Percentiles rank a stretch among this genome's conserved stretches.
These are phyloP conservation scores for Ibidorhyncha struthersii DNA, from an alignment of 2,113 vertebrate genomes.

Conservation along the genomic window DNA sequence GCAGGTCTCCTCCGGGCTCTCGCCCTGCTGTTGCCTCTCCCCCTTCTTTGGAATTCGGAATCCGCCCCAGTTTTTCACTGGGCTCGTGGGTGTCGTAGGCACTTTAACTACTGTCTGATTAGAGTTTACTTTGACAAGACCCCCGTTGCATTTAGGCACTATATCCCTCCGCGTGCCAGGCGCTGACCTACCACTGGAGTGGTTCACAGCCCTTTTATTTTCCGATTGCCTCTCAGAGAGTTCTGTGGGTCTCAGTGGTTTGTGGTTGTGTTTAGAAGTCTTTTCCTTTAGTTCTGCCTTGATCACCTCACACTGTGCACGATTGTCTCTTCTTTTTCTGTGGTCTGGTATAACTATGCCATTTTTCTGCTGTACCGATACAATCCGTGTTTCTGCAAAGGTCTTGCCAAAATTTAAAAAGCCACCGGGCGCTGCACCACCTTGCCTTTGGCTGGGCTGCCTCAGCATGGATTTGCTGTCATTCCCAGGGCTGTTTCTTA, in stretches of 20 bases:
- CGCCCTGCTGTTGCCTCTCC: slow-evolving; percentile 76
- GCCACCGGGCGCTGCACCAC: neutral
- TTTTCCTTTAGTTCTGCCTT: slow-evolving; percentile 77
- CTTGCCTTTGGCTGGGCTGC: slow-evolving; percentile 52
- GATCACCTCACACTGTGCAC: slow-evolving; percentile 54
- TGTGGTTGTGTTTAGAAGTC: slow-evolving; percentile 75
- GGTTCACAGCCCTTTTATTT: slow-evolving; percentile 60
- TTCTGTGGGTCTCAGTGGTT: slow-evolving; percentile 74
- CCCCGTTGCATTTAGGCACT: slow-evolving; percentile 78
- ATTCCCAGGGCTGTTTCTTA: neutral
- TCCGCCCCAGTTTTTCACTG: slow-evolving; percentile 91
- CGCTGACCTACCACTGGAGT: slow-evolving; percentile 62
- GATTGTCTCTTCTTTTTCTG: slow-evolving; percentile 76
- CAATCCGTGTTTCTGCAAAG: slow-evolving; percentile 58
- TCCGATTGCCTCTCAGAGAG: slow-evolving; percentile 73
- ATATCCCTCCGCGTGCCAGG: slow-evolving; percentile 65
- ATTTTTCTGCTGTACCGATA: slow-evolving; percentile 73
- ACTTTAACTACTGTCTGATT: slow-evolving; percentile 74
- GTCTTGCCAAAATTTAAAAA: slow-evolving; percentile 68
- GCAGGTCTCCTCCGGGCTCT: slow-evolving; percentile 59
- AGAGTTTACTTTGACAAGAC: slow-evolving; percentile 74
- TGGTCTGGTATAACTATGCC: slow-evolving; percentile 68
- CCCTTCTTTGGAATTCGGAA: slow-evolving; percentile 95
- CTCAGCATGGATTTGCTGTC: slow-evolving; percentile 28
- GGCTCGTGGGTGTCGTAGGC: slow-evolving; percentile 76